These are phyloP conservation scores for Miichthys miiuy DNA, from an alignment of 2,797 vertebrate genomes.

Conservation along the genomic window DNA sequence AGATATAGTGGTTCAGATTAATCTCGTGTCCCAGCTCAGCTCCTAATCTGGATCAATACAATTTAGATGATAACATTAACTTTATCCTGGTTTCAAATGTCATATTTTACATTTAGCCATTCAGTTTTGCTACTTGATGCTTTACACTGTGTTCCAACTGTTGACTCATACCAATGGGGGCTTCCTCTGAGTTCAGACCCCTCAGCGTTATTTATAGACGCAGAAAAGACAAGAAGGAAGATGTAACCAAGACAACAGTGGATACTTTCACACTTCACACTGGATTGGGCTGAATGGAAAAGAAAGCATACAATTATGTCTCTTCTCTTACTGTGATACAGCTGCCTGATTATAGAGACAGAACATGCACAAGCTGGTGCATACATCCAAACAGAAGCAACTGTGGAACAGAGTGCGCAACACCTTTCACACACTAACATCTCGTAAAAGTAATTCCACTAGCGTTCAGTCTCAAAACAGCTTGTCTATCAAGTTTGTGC, in stretches of 20 bases:
- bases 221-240: conserved; percentile 76
- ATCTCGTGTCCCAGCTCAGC: neutral
- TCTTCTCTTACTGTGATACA: conserved; percentile 72
- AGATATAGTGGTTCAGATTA: conserved; percentile 6
- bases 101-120: conserved; percentile 51
- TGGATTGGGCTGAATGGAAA: conserved; percentile 72
- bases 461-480: conserved; percentile 10
- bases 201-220: conserved; percentile 83
- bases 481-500: conserved; percentile 30
- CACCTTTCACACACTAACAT: conserved; percentile 47
- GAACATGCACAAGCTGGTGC: conserved; percentile 52
- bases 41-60: conserved; percentile 19
- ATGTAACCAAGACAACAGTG: conserved; percentile 86
- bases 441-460: conserved; percentile 32
- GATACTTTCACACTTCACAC: conserved; percentile 78
- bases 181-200: conserved; percentile 79
- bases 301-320: conserved; percentile 80
- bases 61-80: neutral
- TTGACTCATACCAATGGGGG: conserved; percentile 79
- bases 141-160: conserved; percentile 72
- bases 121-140: conserved; percentile 64
- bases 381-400: conserved; percentile 52
- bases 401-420: conserved; percentile 42
- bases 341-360: conserved; percentile 78
- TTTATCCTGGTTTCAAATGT: conserved; percentile 30